Conservation (phyloP, 2,888 invertebrate species). For the Leucophora obtusa region DNA sequence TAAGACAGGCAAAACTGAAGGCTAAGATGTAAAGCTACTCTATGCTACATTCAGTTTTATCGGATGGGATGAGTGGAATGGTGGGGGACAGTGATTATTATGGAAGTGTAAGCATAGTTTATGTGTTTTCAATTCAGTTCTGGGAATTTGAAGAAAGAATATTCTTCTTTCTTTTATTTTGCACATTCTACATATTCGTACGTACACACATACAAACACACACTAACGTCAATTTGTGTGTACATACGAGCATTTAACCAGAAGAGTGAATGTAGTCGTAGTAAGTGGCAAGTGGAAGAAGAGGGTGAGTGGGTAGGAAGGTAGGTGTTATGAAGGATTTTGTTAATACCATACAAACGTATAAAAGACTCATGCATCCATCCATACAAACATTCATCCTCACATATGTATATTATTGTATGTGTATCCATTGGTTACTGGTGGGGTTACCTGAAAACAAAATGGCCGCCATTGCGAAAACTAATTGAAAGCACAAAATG, state of each 20-base stretch:
- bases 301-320: conserved; percentile 38
- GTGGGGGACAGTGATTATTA: conserved; percentile 40
- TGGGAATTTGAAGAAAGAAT: conserved; percentile 56
- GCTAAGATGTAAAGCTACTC: conserved; percentile 54
- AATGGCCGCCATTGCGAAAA: conserved; percentile 72
- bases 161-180: conserved; percentile 39
- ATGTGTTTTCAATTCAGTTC: conserved; percentile 65
- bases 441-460: conserved; percentile 68
- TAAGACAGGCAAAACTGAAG: conserved; percentile 47
- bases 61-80: conserved; percentile 7
- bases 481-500: conserved; percentile 68
- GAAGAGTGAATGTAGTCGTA: conserved; percentile 36
- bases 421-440: conserved; percentile 62
- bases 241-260: conserved; percentile 36
- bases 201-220: neutral
- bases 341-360: conserved; percentile 40
- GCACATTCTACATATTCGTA: conserved; percentile 8
- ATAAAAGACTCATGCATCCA: conserved; percentile 24
- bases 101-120: conserved; percentile 61
- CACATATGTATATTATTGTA: conserved; percentile 36
- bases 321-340: conserved; percentile 55
- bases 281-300: conserved; percentile 49
- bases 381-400: neutral
- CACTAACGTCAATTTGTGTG: conserved; percentile 8
- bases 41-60: conserved; percentile 35